Base-by-base conservation (phyloP, 2,888 invertebrate genomes). In the Nephrotoma flavescens region DNA sequence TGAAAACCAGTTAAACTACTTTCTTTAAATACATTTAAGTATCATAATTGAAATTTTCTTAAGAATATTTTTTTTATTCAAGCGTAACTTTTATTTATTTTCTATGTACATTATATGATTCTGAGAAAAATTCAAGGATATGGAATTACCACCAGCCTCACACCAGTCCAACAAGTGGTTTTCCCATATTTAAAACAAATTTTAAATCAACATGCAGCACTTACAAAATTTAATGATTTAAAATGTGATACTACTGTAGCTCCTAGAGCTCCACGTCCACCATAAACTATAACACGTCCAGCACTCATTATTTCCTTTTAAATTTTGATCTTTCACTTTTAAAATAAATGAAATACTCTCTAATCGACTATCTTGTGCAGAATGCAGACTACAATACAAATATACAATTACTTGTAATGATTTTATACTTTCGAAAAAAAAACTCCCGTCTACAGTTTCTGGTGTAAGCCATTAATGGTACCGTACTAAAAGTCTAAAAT, bases 241-340 rank as follows among this genome's bases (percentile, higher is more conserved):
- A 99, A 98, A 90, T 96, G 95, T 41, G 95, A 94, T 15, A 99
- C 96, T 90, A 97, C 96, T 83, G 95, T 95, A 2, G 97, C 95
- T 86, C 99, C 99, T 86, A 99, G 93, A 86, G 99, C 99, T 88
- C 99, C 99, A 91, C 96, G 95, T 71, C 99, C 99, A 87, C 99
- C 99, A 91, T 99, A 99, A 89, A 99, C 94, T 87, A 99, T 92
- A 88, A 99, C 95, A 90, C 95, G 95, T 90, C 96, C 95, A 87
- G 93, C 92, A 88, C 93, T 93, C 93, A 94, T 94, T 19, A 19
- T 19, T 19, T 45, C 89, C 90, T 11, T 9, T 71, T 11, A 85
- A 12, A n/a, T 42, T 41, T 41, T 15, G 42, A 42, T 84, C 41
- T 83, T 83, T 83, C 41, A 83, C 11, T 71, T 71, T n/a, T 71